A percentile compares a stretch with the other conserved stretches of the same genome.
Conservation (phyloP, 2,113 vertebrate genomes). For the Trochalopteron elliotii region DNA sequence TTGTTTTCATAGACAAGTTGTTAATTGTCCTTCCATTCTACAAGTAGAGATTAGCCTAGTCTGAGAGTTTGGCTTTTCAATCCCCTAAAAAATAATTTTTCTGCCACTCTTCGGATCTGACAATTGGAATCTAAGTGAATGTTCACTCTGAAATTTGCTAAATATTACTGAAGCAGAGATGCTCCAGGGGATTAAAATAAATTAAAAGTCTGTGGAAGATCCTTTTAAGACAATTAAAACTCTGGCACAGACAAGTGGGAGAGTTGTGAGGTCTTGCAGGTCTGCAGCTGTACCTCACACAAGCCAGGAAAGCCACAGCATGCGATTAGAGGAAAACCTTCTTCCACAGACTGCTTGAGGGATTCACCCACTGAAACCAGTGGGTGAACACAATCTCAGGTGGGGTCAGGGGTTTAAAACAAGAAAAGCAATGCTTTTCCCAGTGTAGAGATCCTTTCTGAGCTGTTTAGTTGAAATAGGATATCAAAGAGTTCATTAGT, state of each 20-base stretch:
- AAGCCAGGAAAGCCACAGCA: not conserved
- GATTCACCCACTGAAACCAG: not conserved
- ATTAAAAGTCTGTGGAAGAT: not conserved
- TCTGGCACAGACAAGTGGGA: not conserved
- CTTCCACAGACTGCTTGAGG: not conserved
- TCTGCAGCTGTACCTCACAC: not conserved
- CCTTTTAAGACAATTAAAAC: not conserved
- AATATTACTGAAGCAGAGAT: not conserved
- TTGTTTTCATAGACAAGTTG: conserved; percentile 8
- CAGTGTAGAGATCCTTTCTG: not conserved
- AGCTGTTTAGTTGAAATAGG: not conserved
- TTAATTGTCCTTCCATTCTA: not conserved
- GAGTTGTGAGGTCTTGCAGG: not conserved
- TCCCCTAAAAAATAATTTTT: not conserved
- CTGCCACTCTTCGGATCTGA: not conserved
- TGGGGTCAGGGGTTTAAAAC: not conserved
- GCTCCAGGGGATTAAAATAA: not conserved
- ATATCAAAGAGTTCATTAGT: not conserved
- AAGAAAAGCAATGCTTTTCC: not conserved
- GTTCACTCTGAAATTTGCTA: not conserved
- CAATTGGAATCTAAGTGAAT: not conserved
- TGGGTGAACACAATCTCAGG: not conserved
- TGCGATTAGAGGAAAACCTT: accelerated
- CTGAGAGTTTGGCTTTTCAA: not conserved
- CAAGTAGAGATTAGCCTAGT: not conserved